A percentile compares a stretch with the other conserved stretches of the same genome.
These are phyloP conservation scores for Phoxinus dragarum DNA, from an alignment of 2,797 vertebrate species.

Conservation along the genomic window DNA sequence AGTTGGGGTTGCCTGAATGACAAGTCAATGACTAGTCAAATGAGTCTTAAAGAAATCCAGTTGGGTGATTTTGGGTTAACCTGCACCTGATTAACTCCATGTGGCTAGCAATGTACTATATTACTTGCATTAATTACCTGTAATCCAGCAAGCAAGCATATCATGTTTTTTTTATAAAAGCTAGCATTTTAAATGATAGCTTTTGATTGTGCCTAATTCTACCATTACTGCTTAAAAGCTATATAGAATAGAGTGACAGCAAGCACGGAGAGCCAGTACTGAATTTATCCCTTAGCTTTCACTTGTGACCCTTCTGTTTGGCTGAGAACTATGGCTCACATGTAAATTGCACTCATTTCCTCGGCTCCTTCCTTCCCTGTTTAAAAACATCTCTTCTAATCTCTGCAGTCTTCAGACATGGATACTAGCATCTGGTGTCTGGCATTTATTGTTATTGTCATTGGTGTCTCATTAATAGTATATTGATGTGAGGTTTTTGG, in stretches of 20 bases:
- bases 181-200: not conserved
- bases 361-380: conserved; percentile 46
- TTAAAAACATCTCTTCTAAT: conserved; percentile 18
- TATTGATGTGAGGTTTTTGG: not conserved
- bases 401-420: not conserved
- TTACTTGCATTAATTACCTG: not conserved
- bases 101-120: not conserved
- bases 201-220: not conserved
- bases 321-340: not conserved
- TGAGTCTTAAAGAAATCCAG: not conserved
- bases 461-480: conserved; percentile 3
- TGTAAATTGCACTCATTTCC: conserved; percentile 47
- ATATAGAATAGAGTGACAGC: conserved; percentile 15
- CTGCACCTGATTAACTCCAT: not conserved
- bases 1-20: not conserved
- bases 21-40: not conserved
- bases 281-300: conserved; percentile 38
- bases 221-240: not conserved
- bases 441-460: conserved; percentile 1
- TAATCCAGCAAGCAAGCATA: not conserved
- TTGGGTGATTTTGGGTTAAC: not conserved
- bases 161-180: not conserved
- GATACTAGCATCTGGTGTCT: not conserved
- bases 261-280: conserved; percentile 16
- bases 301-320: conserved; percentile 39